These are phyloP conservation scores for Leptodactylus fallax DNA, from an alignment of 2,797 vertebrate genomes.

Conservation along the genomic window DNA sequence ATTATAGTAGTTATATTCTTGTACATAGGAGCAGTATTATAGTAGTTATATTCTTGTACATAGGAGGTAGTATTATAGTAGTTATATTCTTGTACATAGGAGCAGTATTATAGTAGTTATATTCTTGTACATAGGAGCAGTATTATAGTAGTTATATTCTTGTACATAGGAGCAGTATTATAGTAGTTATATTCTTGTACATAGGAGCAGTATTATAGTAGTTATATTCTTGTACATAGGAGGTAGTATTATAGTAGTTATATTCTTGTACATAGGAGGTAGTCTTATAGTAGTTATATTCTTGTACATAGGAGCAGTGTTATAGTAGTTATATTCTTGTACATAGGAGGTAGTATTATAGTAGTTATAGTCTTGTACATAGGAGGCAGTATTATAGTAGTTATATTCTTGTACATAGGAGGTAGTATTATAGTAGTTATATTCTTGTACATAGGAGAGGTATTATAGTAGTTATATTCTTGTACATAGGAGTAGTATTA, in stretches of 20 bases:
- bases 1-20: slow-evolving; percentile 19
- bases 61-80: slow-evolving; percentile 7
- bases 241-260: slow-evolving; percentile 4
- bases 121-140: not conserved
- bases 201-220: slow-evolving; percentile 7
- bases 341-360: not conserved
- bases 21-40: not conserved
- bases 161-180: slow-evolving; percentile 3
- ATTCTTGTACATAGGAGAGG: not conserved
- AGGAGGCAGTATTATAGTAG: slow-evolving; percentile 3
- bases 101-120: slow-evolving; percentile 5
- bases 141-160: slow-evolving; percentile 14
- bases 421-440: slow-evolving; percentile 8
- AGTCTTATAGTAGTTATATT: slow-evolving; percentile 10
- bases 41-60: slow-evolving; percentile 1
- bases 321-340: slow-evolving; percentile 8
- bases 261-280: not conserved
- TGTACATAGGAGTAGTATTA: not conserved
- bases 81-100: slow-evolving; percentile 6
- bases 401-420: not conserved
- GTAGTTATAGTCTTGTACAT: slow-evolving; percentile 8
- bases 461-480: slow-evolving; percentile 12
- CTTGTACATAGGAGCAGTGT: not conserved
- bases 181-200: slow-evolving; percentile 7
- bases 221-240: slow-evolving; percentile 1